These are phyloP conservation scores for Carassius carassius DNA, from an alignment of 2,113 vertebrate species.

Conservation along the genomic window DNA sequence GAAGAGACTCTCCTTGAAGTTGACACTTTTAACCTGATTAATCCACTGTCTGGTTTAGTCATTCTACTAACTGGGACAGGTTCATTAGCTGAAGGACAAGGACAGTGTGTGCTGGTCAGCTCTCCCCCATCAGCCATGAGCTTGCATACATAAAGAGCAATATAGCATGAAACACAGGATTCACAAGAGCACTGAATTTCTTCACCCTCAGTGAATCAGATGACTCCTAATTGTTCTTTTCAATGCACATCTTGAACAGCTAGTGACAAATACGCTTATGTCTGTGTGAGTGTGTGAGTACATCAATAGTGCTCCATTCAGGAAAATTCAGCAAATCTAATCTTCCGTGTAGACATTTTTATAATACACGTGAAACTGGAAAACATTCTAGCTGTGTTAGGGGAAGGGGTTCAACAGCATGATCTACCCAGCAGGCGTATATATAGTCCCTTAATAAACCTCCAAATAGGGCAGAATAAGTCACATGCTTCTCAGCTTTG, in stretches of 20 bases:
- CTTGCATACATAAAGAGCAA: conserved; percentile 64
- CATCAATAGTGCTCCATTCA: background rate
- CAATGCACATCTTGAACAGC: conserved; percentile 60
- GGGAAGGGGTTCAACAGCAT: background rate
- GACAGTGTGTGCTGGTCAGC: conserved; percentile 60
- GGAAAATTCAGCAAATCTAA: conserved; percentile 5
- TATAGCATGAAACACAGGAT: conserved; percentile 57
- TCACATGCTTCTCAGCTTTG: conserved; percentile 68
- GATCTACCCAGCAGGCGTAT: conserved; percentile 61
- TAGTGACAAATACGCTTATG: conserved; percentile 26
- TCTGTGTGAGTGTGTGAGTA: background rate
- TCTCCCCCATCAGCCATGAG: conserved; percentile 44
- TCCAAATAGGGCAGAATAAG: conserved; percentile 74
- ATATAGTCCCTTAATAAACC: conserved; percentile 73
- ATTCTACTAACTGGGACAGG: conserved; percentile 53
- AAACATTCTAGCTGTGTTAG: background rate
- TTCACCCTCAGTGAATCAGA: conserved; percentile 66
- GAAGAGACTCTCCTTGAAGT: conserved; percentile 62
- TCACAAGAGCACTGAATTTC: conserved; percentile 61
- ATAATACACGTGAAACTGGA: background rate
- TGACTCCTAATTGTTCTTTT: conserved; percentile 42
- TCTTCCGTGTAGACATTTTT: background rate
- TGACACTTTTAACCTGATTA: conserved; percentile 69
- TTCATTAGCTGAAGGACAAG: conserved; percentile 64
- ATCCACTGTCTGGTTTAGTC: conserved; percentile 53